Evolutionary conservation across 2,797 vertebrate genomes (phyloP), one percentile per base, ranked within the genome.

Genomic region (Gobio occitaniae): DNA sequence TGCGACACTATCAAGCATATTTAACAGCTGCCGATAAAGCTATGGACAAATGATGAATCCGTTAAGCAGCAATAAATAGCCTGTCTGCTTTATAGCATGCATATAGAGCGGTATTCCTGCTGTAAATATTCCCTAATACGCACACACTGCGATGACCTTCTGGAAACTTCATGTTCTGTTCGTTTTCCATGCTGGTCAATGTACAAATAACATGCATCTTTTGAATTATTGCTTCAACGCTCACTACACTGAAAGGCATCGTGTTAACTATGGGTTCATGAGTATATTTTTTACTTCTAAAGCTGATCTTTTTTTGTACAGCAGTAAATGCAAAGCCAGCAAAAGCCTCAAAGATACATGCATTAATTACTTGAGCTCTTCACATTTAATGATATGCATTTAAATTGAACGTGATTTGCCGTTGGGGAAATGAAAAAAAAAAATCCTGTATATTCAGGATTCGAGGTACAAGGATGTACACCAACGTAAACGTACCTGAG

Each of bases 401-500:
- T 8, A 78, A 76, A 56, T 59, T 38, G 52, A 56, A 87, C 10
- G 38, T 17, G 61, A 84, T 38, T 72, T 29, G 48, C 74, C 19
- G n/a, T 44, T 4, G n/a, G 56, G 59, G 48, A 76, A 75, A 32
- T 32, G 32, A 32, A 32, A 77, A 29, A 66, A 50, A 68, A 16
- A 71, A 78, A 74, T 75, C n/a, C 11, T 11, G n/a, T 56, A 78
- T 66, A 76, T 69, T 87, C 21, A 84, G 78, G 66, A 54, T 41
- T 44, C 79, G 87, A 88, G 82, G 82, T 65, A 74, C 81, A 74
- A 86, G 74, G 61, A 87, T 86, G 83, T 82, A 84, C n/a, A 84
- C 50, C 63, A 82, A 87, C 86, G 80, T 72, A 88, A 86, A 84
- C 56, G 68, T 90, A 89, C 89, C 89, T 89, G 89, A 90, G 89